Base-by-base conservation (phyloP, 2,797 vertebrate species). In the Chelon labrosus region DNA sequence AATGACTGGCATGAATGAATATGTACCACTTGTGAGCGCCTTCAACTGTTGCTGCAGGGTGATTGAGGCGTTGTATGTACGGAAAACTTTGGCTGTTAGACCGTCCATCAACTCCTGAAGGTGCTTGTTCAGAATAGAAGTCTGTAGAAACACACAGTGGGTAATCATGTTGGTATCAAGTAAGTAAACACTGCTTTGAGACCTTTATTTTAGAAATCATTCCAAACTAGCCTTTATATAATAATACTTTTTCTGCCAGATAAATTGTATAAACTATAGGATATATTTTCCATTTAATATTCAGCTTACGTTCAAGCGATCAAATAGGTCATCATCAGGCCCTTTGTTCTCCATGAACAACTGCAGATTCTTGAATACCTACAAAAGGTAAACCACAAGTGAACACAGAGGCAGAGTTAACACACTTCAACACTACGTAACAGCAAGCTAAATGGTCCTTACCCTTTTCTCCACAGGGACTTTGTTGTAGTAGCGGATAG, bases 291-390 rank as follows among this genome's bases (percentile, higher is more conserved):
- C 4, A 17, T 38, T 25, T 8, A 1, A n/a, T 31, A 11, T 35
- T 38, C 17, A 14, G 69, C 97, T 96, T 94, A 98, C 98, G 91
- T 98, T 99, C 71, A 99, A 96, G 57, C 98, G 95, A 85, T 99
- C 98, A 71, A 99, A 99, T 79, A 99, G 95, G 91, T 99, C 97
- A 80, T 99, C 98, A 70, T 98, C 98, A n/a, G 97, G 95, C 84
- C 98, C 97, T 87, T 99, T 99, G 92, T 98, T 98, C 88, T 99
- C 98, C 98, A 98, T 98, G 84, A 99, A 99, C 77, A 99, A 92
- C 92, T 99, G 98, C 75, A 99, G 96, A 79, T 99, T 99, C 93
- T 99, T 99, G 82, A 98, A 99, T 68, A 98, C 98, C 98, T 99
- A 31, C 20, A 56, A 53, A 11, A 76, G 39, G 17, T 9, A 54